A percentile compares a stretch with the other conserved stretches of the same genome.
phyloP scores from a whole-genome alignment of 2,113 vertebrate species.

The Cyphomyrus plagiostoma region DNA sequence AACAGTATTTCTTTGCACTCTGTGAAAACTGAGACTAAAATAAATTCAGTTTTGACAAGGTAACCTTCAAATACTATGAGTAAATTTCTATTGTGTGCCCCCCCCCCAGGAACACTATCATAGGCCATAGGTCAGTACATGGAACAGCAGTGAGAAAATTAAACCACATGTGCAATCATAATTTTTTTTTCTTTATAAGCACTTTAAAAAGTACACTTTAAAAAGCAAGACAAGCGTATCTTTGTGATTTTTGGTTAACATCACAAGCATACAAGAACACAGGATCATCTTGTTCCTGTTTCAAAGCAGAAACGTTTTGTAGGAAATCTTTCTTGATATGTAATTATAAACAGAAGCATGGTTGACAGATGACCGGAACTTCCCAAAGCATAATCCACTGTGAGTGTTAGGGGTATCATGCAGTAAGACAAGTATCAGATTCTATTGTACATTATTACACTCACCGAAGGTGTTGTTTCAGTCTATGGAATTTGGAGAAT shows the following conservation, averaged over 20 bases:
- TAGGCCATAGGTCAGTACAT: neutral
- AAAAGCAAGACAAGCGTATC: neutral
- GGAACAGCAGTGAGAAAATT: neutral
- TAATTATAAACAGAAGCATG: neutral
- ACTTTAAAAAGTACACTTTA: neutral
- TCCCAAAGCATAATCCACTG: neutral
- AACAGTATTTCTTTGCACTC: neutral
- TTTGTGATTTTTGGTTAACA: neutral
- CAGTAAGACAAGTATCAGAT: neutral
- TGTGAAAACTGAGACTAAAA: neutral
- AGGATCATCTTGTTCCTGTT: neutral
- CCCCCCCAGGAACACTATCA: neutral
- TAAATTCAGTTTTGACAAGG: neutral
- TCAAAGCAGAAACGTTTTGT: neutral
- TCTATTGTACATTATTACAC: neutral
- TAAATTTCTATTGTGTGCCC: neutral
- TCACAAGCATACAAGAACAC: neutral
- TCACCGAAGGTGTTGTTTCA: neutral
- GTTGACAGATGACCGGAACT: neutral
- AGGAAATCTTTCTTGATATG: neutral
- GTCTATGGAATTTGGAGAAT: neutral
- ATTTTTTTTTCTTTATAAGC: neutral
- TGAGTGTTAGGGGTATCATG: neutral
- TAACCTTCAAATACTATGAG: neutral
- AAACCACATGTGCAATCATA: neutral